These are phyloP conservation scores for Mus pahari DNA, from an alignment of 2,113 vertebrate genomes.

Conservation along the genomic window DNA sequence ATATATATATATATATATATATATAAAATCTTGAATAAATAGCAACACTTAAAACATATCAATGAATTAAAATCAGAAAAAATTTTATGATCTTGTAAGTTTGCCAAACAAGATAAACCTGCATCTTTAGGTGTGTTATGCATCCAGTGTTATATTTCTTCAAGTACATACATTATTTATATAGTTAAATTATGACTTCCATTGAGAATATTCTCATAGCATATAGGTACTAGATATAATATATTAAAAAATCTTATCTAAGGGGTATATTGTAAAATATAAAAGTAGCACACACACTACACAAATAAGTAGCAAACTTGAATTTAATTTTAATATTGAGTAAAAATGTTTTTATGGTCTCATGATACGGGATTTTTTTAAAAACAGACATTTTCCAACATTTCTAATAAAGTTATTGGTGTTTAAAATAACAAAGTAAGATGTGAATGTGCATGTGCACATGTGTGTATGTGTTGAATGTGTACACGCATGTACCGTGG, in stretches of 20 bases:
- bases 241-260: neutral
- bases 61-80: neutral
- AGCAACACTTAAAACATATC: neutral
- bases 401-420: neutral
- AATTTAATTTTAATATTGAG: conserved; percentile 29
- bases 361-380: neutral
- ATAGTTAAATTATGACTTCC: neutral
- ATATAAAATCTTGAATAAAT: neutral
- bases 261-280: neutral
- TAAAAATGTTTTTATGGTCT: neutral
- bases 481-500: rapidly evolving
- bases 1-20: neutral
- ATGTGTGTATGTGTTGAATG: no score
- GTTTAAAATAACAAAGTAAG: neutral
- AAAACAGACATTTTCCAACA: neutral
- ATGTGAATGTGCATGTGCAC: rapidly evolving
- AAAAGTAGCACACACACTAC: neutral
- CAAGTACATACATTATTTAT: neutral
- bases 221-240: neutral
- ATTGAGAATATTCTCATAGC: neutral
- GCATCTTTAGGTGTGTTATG: neutral
- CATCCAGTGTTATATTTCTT: neutral
- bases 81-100: neutral
- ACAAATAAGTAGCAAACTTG: neutral
- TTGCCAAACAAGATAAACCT: neutral